Percentiles rank a stretch among this genome's conserved stretches.
Conservation (phyloP, 2,797 vertebrate genomes). For the Propithecus deckenii region DNA sequence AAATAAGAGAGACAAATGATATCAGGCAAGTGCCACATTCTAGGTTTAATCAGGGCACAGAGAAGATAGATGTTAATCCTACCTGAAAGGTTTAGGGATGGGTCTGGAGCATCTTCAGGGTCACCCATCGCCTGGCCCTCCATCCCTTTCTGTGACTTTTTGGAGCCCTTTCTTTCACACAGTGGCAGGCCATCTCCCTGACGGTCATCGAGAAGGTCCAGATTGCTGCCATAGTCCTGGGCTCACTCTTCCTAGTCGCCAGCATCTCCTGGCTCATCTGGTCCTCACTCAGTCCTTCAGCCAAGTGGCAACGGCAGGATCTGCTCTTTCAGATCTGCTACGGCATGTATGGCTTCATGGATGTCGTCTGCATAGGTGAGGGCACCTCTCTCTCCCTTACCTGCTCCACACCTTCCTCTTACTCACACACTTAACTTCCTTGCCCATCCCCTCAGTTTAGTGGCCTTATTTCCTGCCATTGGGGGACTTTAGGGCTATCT, state of each 20-base stretch:
- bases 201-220: slow-evolving; percentile 97
- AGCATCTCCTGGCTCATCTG: slow-evolving; percentile 98
- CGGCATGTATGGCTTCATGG: slow-evolving; percentile 98
- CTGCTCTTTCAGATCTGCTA: slow-evolving; percentile 98
- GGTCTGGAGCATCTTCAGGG: not conserved
- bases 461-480: not conserved
- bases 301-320: slow-evolving; percentile 96
- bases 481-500: not conserved
- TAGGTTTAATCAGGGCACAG: not conserved
- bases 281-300: slow-evolving; percentile 96
- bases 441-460: not conserved
- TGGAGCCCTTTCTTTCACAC: slow-evolving; percentile 60
- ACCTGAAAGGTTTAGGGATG: not conserved
- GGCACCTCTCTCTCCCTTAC: not conserved
- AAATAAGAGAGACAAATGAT: not conserved
- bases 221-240: slow-evolving; percentile 95
- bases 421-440: not conserved
- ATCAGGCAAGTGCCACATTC: not conserved
- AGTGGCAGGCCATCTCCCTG: slow-evolving; percentile 98
- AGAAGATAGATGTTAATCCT: not conserved
- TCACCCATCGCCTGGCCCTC: not conserved
- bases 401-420: not conserved
- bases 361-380: slow-evolving; percentile 96
- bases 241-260: slow-evolving; percentile 95
- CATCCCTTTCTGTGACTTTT: slow-evolving; percentile 20